Evolutionary conservation across 2,888 invertebrate genomes (phyloP).

Genomic region (Megalurothrips usitatus): DNA sequence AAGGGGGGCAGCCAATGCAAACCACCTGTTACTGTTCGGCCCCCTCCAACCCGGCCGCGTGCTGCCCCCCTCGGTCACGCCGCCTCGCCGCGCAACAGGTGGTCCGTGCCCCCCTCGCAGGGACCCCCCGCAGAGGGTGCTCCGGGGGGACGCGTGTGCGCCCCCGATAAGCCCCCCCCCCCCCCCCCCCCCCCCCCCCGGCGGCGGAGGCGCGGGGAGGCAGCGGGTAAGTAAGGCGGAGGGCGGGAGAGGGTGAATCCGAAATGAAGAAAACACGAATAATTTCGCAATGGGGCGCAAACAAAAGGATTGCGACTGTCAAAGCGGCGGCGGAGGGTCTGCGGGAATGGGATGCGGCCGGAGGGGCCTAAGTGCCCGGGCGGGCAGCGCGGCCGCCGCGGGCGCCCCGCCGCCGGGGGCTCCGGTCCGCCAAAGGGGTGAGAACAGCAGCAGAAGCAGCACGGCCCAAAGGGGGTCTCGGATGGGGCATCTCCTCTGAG

Average conservation of each 20-base stretch:
- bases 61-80: background rate
- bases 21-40: background rate
- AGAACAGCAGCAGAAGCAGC: no score
- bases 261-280: constrained; percentile 6
- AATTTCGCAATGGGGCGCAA: constrained; percentile 1
- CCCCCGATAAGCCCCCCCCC: background rate
- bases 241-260: background rate
- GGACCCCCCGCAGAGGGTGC: background rate
- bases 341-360: no score
- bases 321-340: background rate
- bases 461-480: background rate
- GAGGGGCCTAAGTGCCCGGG: background rate
- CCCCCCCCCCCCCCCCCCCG: background rate
- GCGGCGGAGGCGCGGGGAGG: background rate
- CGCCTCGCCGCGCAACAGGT: background rate
- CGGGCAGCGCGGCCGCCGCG: background rate
- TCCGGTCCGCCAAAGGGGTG: background rate
- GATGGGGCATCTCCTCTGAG: background rate
- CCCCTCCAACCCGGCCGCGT: background rate
- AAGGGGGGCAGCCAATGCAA: background rate
- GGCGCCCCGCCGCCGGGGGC: background rate
- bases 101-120: background rate
- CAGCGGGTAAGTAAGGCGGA: background rate
- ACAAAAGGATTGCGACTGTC: constrained; percentile 9
- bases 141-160: no score